These are phyloP conservation scores for Lasioglossum malachurum DNA, from an alignment of 2,888 invertebrate species.

Conservation along the genomic window DNA sequence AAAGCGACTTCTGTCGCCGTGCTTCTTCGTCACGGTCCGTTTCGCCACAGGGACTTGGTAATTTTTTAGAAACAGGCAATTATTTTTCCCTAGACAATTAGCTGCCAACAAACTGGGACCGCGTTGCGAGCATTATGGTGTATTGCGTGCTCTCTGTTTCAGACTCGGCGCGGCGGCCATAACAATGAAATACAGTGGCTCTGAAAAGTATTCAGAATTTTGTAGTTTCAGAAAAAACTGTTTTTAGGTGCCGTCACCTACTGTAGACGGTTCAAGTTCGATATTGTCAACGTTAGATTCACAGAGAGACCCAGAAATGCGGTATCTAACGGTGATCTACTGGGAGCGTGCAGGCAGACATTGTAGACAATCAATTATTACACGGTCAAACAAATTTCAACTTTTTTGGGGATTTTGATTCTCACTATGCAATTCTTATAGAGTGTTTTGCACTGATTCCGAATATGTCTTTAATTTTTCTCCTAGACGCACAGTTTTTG, in stretches of 20 bases:
- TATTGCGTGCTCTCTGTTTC: background rate
- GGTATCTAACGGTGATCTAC: slow-evolving; percentile 1
- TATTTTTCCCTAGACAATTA: slow-evolving; percentile 54
- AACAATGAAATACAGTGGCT: background rate
- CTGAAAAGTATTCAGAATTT: background rate
- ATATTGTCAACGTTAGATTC: background rate
- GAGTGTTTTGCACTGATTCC: too few species aligned
- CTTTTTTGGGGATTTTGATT: too few species aligned
- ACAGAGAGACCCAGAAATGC: background rate
- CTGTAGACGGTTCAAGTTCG: background rate
- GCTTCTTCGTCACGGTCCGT: slow-evolving; percentile 42
- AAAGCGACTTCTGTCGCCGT: slow-evolving; percentile 11
- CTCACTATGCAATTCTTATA: too few species aligned
- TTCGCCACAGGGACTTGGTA: slow-evolving; percentile 37
- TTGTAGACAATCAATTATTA: background rate
- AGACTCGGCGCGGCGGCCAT: background rate
- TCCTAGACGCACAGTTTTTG: too few species aligned
- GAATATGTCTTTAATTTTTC: too few species aligned
- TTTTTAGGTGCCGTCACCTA: background rate
- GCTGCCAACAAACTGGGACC: slow-evolving; percentile 53
- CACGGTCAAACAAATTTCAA: too few species aligned
- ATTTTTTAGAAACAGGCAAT: slow-evolving; percentile 55
- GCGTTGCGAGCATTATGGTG: slow-evolving; percentile 15
- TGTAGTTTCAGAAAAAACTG: too few species aligned
- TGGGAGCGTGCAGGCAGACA: background rate